Evolutionary conservation across 2,888 invertebrate species (phyloP), one percentile per base, ranked within the genome.

Genomic region (Lucinisca nassula): DNA sequence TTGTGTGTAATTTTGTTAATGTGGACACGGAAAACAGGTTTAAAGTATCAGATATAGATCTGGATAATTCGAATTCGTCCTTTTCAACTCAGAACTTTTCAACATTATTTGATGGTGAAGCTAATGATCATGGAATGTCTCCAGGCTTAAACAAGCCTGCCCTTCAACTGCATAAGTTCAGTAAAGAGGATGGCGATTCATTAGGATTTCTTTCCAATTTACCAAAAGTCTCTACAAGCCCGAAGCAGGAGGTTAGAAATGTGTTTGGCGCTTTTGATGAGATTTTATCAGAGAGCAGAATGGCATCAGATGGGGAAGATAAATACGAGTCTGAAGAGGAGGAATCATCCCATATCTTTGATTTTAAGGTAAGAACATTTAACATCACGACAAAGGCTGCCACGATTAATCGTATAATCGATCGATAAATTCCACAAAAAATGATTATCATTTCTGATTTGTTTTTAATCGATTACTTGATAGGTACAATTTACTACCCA

Each of bases 201-300:
- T 14, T 67, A 1, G 74, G 74, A 74, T 74, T 45, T 74, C 12
- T 49, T n/a, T 45, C 74, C 4, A 74, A 74, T 74, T n/a, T 40
- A 1, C 74, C 45, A 1, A 45, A 49, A 45, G 40, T 49, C 40
- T 49, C 45, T 10, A 40, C 45, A 17, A 49, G 49, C 30, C 74
- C 40, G 3, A 74, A 74, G 38, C 45, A 74, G 74, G 49, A 40
- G 21, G 74, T 45, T 2, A n/a, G 87, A 32, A 90, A 90, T 72
- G 90, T 90, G 45, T 90, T 90, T 49, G 90, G 90, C 21, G 84
- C 90, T 40, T 90, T 90, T 75, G 87, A 80, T 37, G 87, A 90
- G 79, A 89, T 89, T 24, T 80, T 89, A 51, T 80, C 35, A 35
- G 67, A 67, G 10, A 35, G 17, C 17, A 3, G 67, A 24, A 67